These are phyloP conservation scores for Dynastes tityus DNA, from an alignment of 2,888 invertebrate species.

Conservation along the genomic window DNA sequence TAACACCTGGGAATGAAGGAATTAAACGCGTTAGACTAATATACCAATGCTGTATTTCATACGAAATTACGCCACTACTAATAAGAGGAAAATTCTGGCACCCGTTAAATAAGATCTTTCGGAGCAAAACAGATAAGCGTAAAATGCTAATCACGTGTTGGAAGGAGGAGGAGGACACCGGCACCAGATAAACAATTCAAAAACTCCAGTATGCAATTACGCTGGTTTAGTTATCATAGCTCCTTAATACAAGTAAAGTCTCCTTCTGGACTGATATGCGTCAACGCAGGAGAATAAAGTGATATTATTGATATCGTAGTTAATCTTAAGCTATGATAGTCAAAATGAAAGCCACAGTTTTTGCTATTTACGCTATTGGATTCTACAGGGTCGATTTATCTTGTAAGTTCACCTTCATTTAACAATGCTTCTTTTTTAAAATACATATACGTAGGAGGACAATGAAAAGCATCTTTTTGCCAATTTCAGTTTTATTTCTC, in stretches of 20 bases:
- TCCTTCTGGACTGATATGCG: slow-evolving; percentile 95
- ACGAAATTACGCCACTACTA: slow-evolving; percentile 54
- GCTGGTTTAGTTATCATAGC: slow-evolving; percentile 52
- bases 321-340: neutral
- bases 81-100: slow-evolving; percentile 57
- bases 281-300: slow-evolving; percentile 78
- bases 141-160: slow-evolving; percentile 52
- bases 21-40: slow-evolving; percentile 38
- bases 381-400: slow-evolving; percentile 74
- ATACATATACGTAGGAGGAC: no score
- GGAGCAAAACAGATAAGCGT: slow-evolving; percentile 41
- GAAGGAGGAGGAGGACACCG: slow-evolving; percentile 42
- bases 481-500: no score
- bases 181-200: slow-evolving; percentile 37
- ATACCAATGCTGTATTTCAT: neutral
- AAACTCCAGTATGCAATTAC: slow-evolving; percentile 38
- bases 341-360: slow-evolving; percentile 75
- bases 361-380: slow-evolving; percentile 69
- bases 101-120: slow-evolving; percentile 28
- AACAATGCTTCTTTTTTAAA: neutral
- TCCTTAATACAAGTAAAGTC: slow-evolving; percentile 66
- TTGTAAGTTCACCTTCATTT: slow-evolving; percentile 78
- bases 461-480: no score
- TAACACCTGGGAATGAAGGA: slow-evolving; percentile 69
- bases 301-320: slow-evolving; percentile 20